These are phyloP conservation scores for Fopius arisanus DNA, from an alignment of 1,140 invertebrate species.

Conservation along the genomic window DNA sequence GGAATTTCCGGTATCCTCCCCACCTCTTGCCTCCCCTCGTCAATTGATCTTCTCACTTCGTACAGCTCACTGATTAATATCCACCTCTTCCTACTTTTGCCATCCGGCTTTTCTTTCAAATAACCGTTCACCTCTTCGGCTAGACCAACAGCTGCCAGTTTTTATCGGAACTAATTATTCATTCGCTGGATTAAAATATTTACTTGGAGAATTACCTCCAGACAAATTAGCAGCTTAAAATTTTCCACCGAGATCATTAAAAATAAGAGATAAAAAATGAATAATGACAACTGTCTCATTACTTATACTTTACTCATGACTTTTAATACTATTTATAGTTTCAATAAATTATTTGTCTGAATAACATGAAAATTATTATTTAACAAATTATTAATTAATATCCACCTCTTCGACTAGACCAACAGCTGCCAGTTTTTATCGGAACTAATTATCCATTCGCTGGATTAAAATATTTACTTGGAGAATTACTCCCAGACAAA, in stretches of 20 bases:
- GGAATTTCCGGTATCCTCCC: constrained; percentile 9
- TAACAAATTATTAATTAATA: constrained; percentile 7
- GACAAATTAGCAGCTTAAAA: too few species aligned
- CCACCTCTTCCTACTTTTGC: not conserved
- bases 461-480: not conserved
- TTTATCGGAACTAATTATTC: not conserved
- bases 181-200: not conserved
- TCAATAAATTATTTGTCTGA: too few species aligned
- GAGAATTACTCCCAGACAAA: too few species aligned
- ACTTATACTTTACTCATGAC: too few species aligned
- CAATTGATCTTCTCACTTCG: constrained; percentile 10
- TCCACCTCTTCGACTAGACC: not conserved
- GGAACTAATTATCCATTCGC: not conserved
- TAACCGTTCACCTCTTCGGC: not conserved
- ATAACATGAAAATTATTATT: too few species aligned
- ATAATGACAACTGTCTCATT: too few species aligned
- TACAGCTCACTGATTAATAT: constrained; percentile 13
- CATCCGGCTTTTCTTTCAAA: constrained; percentile 1
- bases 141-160: not conserved
- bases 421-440: not conserved
- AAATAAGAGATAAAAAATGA: too few species aligned
- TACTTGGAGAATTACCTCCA: too few species aligned
- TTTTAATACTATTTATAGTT: too few species aligned
- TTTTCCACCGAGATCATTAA: too few species aligned
- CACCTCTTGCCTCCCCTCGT: constrained; percentile 14